Evolutionary conservation across 2,888 invertebrate genomes (phyloP).

Genomic region (Epicampocera succincta): DNA sequence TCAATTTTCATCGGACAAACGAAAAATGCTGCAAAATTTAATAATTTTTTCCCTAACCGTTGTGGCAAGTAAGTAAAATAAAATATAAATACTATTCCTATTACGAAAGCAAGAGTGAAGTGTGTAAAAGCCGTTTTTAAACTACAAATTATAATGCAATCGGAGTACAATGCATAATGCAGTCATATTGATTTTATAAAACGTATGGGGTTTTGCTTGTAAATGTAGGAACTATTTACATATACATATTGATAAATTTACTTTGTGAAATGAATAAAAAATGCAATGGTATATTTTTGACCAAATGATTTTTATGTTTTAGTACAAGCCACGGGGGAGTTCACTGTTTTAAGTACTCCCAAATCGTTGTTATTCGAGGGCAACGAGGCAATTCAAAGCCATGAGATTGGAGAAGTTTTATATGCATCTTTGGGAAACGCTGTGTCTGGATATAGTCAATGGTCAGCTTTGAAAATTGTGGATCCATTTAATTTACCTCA

Average conservation of each 20-base stretch:
- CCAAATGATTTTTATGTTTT: slow-evolving; percentile 34
- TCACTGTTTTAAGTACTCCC: slow-evolving; percentile 87
- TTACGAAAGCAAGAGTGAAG: neutral
- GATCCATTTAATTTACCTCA: slow-evolving; percentile 90
- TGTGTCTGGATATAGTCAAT: slow-evolving; percentile 86
- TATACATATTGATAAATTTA: neutral
- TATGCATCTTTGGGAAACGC: slow-evolving; percentile 88
- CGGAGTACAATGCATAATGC: neutral
- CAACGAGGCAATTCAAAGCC: slow-evolving; percentile 83
- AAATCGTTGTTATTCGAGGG: slow-evolving; percentile 87
- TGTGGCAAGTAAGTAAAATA: slow-evolving; percentile 78
- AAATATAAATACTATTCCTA: slow-evolving; percentile 14
- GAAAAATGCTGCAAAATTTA: slow-evolving; percentile 78
- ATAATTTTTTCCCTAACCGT: slow-evolving; percentile 77
- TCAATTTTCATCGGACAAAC: slow-evolving; percentile 74
- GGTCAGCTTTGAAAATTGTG: slow-evolving; percentile 86
- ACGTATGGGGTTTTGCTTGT: slow-evolving; percentile 38
- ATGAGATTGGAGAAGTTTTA: slow-evolving; percentile 87
- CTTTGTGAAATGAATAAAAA: neutral
- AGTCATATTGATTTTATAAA: slow-evolving; percentile 43
- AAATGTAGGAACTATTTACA: neutral
- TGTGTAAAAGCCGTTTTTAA: no score
- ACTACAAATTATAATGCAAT: neutral
- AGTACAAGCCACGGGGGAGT: slow-evolving; percentile 82
- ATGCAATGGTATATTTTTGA: no score